Conservation (phyloP, 2,113 vertebrate species). For the Entomyzon cyanotis region DNA sequence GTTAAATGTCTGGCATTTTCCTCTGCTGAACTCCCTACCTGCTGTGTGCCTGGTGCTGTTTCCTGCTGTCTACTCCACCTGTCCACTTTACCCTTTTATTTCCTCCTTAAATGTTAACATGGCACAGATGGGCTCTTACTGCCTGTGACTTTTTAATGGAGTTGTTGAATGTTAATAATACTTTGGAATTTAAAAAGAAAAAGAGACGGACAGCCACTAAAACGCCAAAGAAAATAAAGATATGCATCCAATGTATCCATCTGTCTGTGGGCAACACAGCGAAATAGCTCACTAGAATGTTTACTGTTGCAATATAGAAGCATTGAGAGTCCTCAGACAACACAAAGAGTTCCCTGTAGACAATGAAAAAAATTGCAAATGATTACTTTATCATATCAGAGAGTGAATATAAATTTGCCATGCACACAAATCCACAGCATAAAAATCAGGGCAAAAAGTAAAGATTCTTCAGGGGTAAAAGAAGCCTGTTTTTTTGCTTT, state of each 20-base stretch:
- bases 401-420: neutral
- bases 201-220: neutral
- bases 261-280: neutral
- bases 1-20: slow-evolving; percentile 60
- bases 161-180: slow-evolving; percentile 59
- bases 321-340: neutral
- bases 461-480: neutral
- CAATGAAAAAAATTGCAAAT: neutral
- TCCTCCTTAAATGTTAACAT: slow-evolving; percentile 63
- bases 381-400: neutral
- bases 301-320: neutral
- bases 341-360: neutral
- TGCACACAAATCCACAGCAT: neutral
- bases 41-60: slow-evolving; percentile 39
- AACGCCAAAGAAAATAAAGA: slow-evolving; percentile 31
- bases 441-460: neutral
- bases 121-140: slow-evolving; percentile 56
- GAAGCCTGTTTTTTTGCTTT: neutral
- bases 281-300: neutral
- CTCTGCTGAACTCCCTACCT: slow-evolving; percentile 49
- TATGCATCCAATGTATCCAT: neutral
- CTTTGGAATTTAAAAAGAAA: slow-evolving; percentile 36
- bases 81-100: slow-evolving; percentile 64
- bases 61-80: slow-evolving; percentile 61
- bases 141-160: slow-evolving; percentile 58